Evolutionary conservation across 1,140 invertebrate genomes (phyloP), one percentile per base, ranked within the genome.

Genomic region (Drosophila pachea): DNA sequence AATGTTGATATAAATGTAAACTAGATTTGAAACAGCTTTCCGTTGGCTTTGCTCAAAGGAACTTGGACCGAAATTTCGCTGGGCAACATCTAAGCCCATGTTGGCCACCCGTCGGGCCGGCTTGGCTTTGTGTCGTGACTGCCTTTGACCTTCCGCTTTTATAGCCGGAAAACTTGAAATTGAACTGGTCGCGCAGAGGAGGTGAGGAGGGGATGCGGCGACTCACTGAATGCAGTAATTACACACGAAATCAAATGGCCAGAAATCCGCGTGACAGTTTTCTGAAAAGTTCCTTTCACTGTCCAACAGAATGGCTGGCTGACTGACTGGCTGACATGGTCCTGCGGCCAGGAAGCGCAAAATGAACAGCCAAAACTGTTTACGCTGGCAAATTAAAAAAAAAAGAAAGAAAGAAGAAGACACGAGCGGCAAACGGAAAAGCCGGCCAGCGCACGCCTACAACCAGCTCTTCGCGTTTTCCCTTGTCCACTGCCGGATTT

Each of bases 171-270:
- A 74, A 77, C 74, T 83, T 77, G 66, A 74, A 82, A 83, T 78
- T 83, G 78, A 78, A 83, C 74, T 64, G 71, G 64, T 12, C 12
- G n/a, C 7, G 6, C n/a, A 11, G 29, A 14, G 22, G 42, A 31
- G 47, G 7, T 38, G 38, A 5, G 7, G 11, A 42, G 22, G 22
- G 52, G 31, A 42, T 14, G 14, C 60, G 43, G 16, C 9, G 73
- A 22, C 22, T 22, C 22, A 22, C 22, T 68, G 69, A 64, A 61
- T 64, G 59, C 45, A 68, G 78, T 83, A 82, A 82, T 82, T 82
- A 83, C 78, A 82, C 63, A 70, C 62, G 63, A 79, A 77, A 83
- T 83, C 78, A 81, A 83, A 83, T 83, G 74, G 74, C 70, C 78
- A 74, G 60, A 77, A 81, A 74, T 83, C 78, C 79, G 49, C 60